Base-by-base conservation (phyloP, 2,888 invertebrate species). In the Microctonus brassicae region DNA sequence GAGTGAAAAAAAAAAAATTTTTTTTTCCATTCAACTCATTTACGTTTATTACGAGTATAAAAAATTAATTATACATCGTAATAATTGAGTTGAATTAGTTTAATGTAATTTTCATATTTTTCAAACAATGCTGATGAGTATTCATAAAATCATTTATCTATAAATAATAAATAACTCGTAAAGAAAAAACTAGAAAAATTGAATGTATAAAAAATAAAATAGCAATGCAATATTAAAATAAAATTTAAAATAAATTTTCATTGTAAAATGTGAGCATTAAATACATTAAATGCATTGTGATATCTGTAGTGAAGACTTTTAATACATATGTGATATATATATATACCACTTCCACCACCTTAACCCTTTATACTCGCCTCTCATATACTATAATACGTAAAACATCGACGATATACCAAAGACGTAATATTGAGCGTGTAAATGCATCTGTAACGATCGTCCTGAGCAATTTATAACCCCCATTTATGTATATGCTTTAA, bases 401-500 rank as follows among this genome's bases (percentile, higher is more conserved):
- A 39, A 39, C 39, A 39, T 39, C n/a, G 13, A n/a, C n/a, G 39
- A 39, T 39, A 39, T 39, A 39, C 39, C 39, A 39, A n/a, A 39
- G 39, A 39, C 39, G 39, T 39, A 39, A 39, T 39, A 69, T 77
- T 73, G 73, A 42, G 69, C 58, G 65, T 71, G 52, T 78, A 78
- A 77, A 79, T 64, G 72, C 63, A 63, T 9, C 57, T 64, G 73
- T 73, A 75, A 77, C 75, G 69, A 39, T 72, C 71, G 65, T 47
- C 20, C 26, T 67, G 39, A 3, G 39, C 39, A 39, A 39, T 39
- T 39, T 39, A 39, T 60, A 60, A 61, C 33, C 65, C 57, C 58
- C 71, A 69, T 66, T 29, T 72, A 39, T 39, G 39, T 11, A 39
- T 39, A 39, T 39, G n/a, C 70, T 55, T 29, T 29, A 67, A 61